Evolutionary conservation across 2,113 vertebrate species (phyloP), one percentile per base, ranked within the genome.

Genomic region (Onychorhynchus coronatus): DNA sequence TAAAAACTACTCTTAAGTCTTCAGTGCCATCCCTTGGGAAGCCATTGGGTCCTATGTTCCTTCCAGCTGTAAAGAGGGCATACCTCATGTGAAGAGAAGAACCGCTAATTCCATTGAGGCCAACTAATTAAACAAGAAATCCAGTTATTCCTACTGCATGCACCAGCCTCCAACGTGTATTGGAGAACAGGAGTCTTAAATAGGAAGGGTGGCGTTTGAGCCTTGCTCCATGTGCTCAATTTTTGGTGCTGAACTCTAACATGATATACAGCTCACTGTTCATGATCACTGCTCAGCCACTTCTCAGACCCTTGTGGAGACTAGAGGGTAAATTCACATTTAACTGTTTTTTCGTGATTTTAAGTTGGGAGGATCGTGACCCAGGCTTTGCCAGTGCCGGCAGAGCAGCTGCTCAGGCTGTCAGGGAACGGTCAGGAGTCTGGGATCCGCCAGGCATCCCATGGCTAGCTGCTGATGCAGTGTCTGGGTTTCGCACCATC

Each of bases 141-240:
- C 15, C 25, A 39, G 50, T 18, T 33, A 35, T 20, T 67, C 87
- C 56, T 35, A 6, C 23, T 33, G 46, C 55, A 46, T 4, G 35
- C 8, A 11, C 11, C 23, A 46, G 31, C 13, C n/a, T 47, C 27
- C 9, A 19, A 4, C 0, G 2, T 13, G 27, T 27, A 27, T 47
- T 63, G 65, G 50, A 85, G 14, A 89, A n/a, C 5, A 0, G 0
- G 22, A 2, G 2, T 23, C 71, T 49, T 61, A 28, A 39, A 78
- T 44, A 35, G 49, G 61, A 33, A 79, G 7, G 33, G 41, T 9
- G 24, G 12, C 11, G 67, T 28, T 27, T 2, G 27, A 46, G 52
- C 42, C 30, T 21, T 19, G n/a, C 56, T 42, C 56, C 41, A 47
- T 8, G 21, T 9, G 15, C 23, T 52, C 25, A 55, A 8, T 20